These are phyloP conservation scores for Euplexia lucipara DNA, from an alignment of 2,888 invertebrate species.

Conservation along the genomic window DNA sequence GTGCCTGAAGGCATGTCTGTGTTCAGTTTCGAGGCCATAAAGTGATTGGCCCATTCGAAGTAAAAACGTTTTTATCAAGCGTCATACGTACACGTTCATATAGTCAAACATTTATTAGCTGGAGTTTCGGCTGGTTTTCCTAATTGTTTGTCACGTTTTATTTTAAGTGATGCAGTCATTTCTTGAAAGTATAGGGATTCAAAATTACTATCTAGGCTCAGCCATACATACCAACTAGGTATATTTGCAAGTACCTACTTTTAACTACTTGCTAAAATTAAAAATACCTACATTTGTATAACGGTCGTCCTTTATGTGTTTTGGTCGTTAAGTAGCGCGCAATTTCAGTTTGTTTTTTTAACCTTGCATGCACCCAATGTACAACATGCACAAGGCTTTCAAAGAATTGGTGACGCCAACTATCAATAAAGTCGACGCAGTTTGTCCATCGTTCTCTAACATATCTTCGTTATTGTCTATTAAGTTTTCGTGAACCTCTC, in stretches of 20 bases:
- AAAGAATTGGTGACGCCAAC: constrained; percentile 76
- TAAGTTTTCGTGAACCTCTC: constrained; percentile 83
- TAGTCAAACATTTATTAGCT: constrained; percentile 73
- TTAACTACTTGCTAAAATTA: background rate
- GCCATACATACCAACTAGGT: background rate
- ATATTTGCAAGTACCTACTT: background rate
- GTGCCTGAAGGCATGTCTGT: constrained; percentile 74
- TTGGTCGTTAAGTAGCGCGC: constrained; percentile 47
- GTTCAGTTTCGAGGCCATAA: constrained; percentile 82
- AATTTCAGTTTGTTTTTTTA: constrained; percentile 58
- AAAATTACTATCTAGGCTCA: constrained; percentile 24
- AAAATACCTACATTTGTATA: constrained; percentile 19
- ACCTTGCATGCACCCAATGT: constrained; percentile 63
- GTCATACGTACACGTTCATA: constrained; percentile 69
- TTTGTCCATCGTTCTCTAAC: constrained; percentile 76
- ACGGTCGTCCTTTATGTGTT: constrained; percentile 38
- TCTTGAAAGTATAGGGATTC: constrained; percentile 38
- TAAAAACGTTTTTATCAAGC: constrained; percentile 71
- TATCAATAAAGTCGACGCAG: constrained; percentile 80
- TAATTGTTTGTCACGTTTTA: constrained; percentile 70
- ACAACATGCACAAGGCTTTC: constrained; percentile 63
- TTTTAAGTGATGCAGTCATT: constrained; percentile 74
- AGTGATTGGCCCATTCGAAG: constrained; percentile 77
- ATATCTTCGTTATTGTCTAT: constrained; percentile 84
- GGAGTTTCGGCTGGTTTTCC: constrained; percentile 63